Base-by-base conservation (phyloP, 1,140 invertebrate species). In the Orussus abietinus region DNA sequence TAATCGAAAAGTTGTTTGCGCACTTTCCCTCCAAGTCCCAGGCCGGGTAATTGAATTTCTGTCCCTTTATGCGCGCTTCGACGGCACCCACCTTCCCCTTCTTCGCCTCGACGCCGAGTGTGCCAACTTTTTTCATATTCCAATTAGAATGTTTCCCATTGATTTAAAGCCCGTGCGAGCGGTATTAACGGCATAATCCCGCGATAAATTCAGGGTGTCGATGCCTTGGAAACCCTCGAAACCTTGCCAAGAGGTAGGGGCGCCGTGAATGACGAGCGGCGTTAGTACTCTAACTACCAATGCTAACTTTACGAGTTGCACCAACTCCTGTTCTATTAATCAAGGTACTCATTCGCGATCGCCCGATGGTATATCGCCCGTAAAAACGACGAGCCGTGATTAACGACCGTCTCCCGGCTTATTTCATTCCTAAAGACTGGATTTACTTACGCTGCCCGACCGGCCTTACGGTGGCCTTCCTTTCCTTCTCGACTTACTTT, bases 71-170 rank as follows among this genome's bases (percentile, higher is more conserved):
- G 19, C 37, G 38, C 38, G 37, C 31, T 46, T 10, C 33, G 19
- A 25, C 30, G 34, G 29, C 37, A 33, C 42, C 15, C 36, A 18
- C 25, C 17, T 22, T 28, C 38, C 14, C 33, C 20, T 39, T 38
- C 31, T 15, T 31, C 43, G 40, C 39, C 28, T 40, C 48, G 44
- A 47, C 42, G 38, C 17, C 30, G 39, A 30, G 31, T 42, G 55
- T 50, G 63, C 65, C 62, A 73, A 73, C 68, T 73, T 73, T 73
- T 73, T 72, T 70, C 70, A 72, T 73, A 69, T 73, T 72, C 68
- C 69, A 73, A 73, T 73, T 73, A 72, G 68, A 66, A 72, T 69
- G 71, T 71, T 73, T 73, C 62, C 55, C 68, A 66, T 68, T 74
- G 70, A 74, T 74, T 74, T 74, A 72, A 57, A 51, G 57, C 57